Conservation (phyloP, 2,888 invertebrate genomes). For the Apamea monoglypha region DNA sequence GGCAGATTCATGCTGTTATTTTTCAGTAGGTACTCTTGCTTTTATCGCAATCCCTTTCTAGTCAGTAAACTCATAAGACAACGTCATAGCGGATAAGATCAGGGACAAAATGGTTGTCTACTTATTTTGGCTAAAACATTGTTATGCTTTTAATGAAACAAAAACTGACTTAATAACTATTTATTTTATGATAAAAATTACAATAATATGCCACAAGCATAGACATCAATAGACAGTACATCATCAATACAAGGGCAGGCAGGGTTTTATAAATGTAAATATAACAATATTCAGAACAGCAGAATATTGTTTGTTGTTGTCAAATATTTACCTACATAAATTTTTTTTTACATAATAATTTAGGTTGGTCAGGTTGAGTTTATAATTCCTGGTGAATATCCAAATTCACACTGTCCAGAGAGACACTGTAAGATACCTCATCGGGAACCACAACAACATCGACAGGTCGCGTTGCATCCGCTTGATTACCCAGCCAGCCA, state of each 20-base stretch:
- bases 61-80: background rate
- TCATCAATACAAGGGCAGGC: background rate
- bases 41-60: background rate
- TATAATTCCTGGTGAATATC: background rate
- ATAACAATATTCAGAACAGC: conserved; percentile 8
- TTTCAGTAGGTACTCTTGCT: background rate
- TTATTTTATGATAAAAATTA: conserved; percentile 62
- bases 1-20: background rate
- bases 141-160: conserved; percentile 20
- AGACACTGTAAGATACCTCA: background rate
- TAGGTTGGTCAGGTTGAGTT: background rate
- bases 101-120: no score
- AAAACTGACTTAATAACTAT: conserved; percentile 28
- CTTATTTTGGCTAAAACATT: background rate
- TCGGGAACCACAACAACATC: background rate
- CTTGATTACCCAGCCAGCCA: background rate
- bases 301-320: background rate
- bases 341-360: conserved; percentile 1
- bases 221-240: background rate
- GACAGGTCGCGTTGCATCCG: no score
- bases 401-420: background rate
- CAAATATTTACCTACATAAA: background rate
- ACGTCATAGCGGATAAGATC: background rate
- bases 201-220: conserved; percentile 51
- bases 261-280: background rate